Percentiles rank a stretch among this genome's conserved stretches.
Conservation (phyloP, 2,888 invertebrate species). For the Ornithoptera alexandrae region DNA sequence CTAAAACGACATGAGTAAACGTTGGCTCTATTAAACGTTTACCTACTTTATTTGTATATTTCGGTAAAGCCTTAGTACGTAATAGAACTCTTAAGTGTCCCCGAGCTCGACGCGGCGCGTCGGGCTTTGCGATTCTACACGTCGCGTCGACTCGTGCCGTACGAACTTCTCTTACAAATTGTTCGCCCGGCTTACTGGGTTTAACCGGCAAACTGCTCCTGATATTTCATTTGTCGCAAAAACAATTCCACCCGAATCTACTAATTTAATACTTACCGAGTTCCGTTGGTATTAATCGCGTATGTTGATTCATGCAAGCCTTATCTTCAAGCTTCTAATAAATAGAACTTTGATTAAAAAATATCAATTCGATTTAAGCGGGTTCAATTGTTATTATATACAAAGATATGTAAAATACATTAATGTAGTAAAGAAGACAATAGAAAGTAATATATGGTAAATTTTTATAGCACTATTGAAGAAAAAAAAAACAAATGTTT, state of each 20-base stretch:
- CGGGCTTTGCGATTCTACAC: conserved; percentile 28
- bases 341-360: conserved; percentile 25
- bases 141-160: conserved; percentile 24
- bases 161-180: conserved; percentile 36
- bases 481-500: too few species aligned
- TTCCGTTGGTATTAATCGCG: conserved; percentile 23
- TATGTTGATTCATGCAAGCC: conserved; percentile 25
- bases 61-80: conserved; percentile 18
- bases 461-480: too few species aligned
- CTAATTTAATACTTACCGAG: conserved; percentile 26
- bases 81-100: conserved; percentile 24
- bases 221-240: conserved; percentile 30
- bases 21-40: conserved; percentile 22
- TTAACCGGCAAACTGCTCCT: conserved; percentile 27
- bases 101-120: conserved; percentile 4
- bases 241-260: conserved; percentile 27
- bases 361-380: conserved; percentile 18
- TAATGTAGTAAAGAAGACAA: too few species aligned
- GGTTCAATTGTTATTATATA: conserved; percentile 4
- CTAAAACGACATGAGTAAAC: conserved; percentile 13
- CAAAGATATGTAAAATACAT: background rate
- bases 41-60: conserved; percentile 23
- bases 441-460: too few species aligned
- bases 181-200: conserved; percentile 32
- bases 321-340: conserved; percentile 27